A percentile compares a stretch with the other conserved stretches of the same genome.
Conservation (phyloP, 2,888 invertebrate genomes). For the Acleris literana region DNA sequence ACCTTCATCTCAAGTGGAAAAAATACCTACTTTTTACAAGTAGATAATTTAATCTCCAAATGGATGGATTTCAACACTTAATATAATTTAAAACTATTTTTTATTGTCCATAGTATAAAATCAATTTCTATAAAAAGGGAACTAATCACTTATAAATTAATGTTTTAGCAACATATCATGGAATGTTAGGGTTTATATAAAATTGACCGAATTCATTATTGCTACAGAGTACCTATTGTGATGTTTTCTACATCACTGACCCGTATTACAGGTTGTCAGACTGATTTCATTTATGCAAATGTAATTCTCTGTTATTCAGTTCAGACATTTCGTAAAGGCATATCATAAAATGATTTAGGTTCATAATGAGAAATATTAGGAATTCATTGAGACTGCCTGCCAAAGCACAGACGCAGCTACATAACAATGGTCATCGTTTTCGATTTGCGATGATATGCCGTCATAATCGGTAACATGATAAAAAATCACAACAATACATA, state of each 20-base stretch:
- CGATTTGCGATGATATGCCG: too few relatives aligned
- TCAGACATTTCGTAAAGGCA: too few relatives aligned
- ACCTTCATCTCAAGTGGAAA: not conserved
- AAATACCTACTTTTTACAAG: too few relatives aligned
- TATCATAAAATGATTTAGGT: too few relatives aligned
- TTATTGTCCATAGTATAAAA: conserved; percentile 58
- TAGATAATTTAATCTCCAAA: conserved; percentile 39
- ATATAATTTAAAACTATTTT: conserved; percentile 48
- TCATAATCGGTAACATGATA: too few relatives aligned
- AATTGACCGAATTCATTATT: conserved; percentile 34
- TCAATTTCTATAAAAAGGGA: conserved; percentile 35
- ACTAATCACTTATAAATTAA: conserved; percentile 40
- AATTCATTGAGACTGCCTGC: too few relatives aligned
- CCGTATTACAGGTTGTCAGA: conserved; percentile 1
- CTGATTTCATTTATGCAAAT: too few relatives aligned
- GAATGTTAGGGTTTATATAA: conserved; percentile 30
- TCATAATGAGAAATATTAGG: too few relatives aligned
- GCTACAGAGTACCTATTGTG: conserved; percentile 29
- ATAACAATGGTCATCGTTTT: too few relatives aligned
- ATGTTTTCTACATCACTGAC: conserved; percentile 20
- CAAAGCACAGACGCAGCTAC: too few relatives aligned
- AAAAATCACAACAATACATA: too few relatives aligned
- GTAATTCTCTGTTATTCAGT: too few relatives aligned
- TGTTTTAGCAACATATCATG: conserved; percentile 18
- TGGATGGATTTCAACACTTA: conserved; percentile 63